Percentiles rank a stretch among this genome's conserved stretches.
Evolutionary conservation across 2,113 vertebrate genomes (phyloP).

Genomic region (Prionailurus viverrinus): DNA sequence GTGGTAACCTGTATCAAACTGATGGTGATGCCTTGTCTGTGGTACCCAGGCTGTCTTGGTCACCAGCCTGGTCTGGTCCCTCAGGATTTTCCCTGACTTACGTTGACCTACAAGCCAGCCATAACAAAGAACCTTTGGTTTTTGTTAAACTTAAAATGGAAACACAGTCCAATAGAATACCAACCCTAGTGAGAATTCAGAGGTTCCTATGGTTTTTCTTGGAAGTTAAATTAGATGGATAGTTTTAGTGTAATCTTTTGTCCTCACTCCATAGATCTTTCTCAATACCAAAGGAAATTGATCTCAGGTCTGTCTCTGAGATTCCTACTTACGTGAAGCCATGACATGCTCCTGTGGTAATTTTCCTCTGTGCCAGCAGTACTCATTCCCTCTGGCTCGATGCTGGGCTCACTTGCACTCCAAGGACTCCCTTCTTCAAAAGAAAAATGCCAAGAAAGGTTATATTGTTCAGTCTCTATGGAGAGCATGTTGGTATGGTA

Average conservation of each 20-base stretch:
- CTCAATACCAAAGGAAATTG: not conserved
- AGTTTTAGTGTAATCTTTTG: not conserved
- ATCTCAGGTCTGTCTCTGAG: not conserved
- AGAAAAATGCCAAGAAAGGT: conserved; percentile 88
- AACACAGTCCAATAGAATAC: not conserved
- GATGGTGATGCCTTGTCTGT: not conserved
- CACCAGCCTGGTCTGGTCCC: not conserved
- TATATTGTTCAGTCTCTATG: conserved; percentile 16
- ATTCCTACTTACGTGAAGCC: conserved; percentile 95
- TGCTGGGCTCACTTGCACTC: conserved; percentile 98
- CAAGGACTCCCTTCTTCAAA: conserved; percentile 97
- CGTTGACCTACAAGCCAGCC: not conserved
- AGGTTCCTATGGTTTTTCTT: not conserved
- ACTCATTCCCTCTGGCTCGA: conserved; percentile 96
- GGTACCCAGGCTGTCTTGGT: not conserved
- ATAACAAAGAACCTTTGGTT: not conserved
- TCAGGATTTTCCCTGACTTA: not conserved
- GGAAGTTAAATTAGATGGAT: not conserved
- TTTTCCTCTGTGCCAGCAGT: conserved; percentile 94
- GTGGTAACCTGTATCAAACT: not conserved
- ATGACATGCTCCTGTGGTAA: conserved; percentile 98
- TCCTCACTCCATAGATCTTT: not conserved
- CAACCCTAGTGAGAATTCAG: not conserved
- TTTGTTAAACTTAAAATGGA: not conserved
- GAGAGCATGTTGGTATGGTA: not conserved